Conservation (phyloP, 1,140 invertebrate genomes). For the Achatina immaculata region DNA sequence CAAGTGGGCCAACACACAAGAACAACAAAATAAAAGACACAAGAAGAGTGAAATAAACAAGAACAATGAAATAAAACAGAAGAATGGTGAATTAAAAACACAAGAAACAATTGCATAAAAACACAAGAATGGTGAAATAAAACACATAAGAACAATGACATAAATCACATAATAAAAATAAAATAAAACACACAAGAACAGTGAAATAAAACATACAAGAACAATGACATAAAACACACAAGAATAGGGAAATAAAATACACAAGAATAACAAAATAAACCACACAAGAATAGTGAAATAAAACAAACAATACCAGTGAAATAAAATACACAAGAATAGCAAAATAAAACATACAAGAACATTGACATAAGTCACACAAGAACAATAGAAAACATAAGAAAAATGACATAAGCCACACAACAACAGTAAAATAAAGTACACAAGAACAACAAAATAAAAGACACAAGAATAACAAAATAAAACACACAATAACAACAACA, state of each 20-base stretch:
- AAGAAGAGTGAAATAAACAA: not conserved
- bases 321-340: no score
- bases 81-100: not conserved
- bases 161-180: not conserved
- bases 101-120: no score
- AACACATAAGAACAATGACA: not conserved
- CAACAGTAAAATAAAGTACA: not conserved
- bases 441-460: not conserved
- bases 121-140: not conserved
- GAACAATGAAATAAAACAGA: not conserved
- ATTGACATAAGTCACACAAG: not conserved
- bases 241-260: not conserved
- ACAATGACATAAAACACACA: constrained; percentile 3
- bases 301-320: no score
- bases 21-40: not conserved
- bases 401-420: not conserved
- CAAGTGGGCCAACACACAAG: not conserved
- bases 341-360: not conserved
- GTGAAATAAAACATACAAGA: not conserved
- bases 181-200: not conserved
- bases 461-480: no score
- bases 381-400: not conserved
- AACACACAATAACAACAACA: no score
- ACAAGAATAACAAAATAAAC: not conserved
- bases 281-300: constrained; percentile 5